These are phyloP conservation scores for Seira musarum DNA, from an alignment of 2,888 invertebrate genomes.

Conservation along the genomic window DNA sequence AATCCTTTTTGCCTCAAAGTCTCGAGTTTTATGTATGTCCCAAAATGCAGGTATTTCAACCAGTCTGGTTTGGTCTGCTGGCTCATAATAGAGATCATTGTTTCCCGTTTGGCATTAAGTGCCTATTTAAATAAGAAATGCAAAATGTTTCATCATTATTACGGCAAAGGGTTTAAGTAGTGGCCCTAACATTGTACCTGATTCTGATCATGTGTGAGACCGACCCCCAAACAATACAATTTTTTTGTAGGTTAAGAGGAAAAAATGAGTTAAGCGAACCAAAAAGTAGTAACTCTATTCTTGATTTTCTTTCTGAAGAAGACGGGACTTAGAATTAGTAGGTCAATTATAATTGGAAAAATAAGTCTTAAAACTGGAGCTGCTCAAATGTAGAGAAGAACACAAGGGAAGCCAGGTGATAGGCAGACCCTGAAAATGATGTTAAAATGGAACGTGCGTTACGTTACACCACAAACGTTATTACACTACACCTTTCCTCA, in stretches of 20 bases:
- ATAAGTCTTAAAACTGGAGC: conserved; percentile 47
- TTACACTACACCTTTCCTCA: conserved; percentile 26
- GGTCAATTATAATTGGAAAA: conserved; percentile 68
- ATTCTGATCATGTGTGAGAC: conserved; percentile 27
- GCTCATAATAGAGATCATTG: too few relatives aligned
- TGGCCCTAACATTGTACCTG: conserved; percentile 16
- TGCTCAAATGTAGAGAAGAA: conserved; percentile 8
- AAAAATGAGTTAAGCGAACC: conserved; percentile 33
- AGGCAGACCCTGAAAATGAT: conserved; percentile 59
- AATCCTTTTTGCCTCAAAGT: too few relatives aligned
- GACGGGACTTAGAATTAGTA: conserved; percentile 66
- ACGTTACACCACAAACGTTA: conserved; percentile 35
- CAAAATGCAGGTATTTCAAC: too few relatives aligned
- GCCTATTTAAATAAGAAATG: conserved; percentile 31
- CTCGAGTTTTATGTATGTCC: too few relatives aligned
- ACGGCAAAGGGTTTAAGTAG: conserved; percentile 20
- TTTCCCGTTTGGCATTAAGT: too few relatives aligned
- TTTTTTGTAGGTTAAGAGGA: conserved; percentile 24
- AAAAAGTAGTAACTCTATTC: conserved; percentile 53
- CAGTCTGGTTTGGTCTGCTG: too few relatives aligned
- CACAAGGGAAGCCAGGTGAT: conserved; percentile 57
- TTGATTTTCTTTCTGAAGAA: conserved; percentile 43
- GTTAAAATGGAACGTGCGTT: conserved; percentile 50
- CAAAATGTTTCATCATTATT: conserved; percentile 29
- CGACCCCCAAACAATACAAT: conserved; percentile 1